Evolutionary conservation across 2,113 vertebrate species (phyloP).

Genomic region (Coptodon rendalli): DNA sequence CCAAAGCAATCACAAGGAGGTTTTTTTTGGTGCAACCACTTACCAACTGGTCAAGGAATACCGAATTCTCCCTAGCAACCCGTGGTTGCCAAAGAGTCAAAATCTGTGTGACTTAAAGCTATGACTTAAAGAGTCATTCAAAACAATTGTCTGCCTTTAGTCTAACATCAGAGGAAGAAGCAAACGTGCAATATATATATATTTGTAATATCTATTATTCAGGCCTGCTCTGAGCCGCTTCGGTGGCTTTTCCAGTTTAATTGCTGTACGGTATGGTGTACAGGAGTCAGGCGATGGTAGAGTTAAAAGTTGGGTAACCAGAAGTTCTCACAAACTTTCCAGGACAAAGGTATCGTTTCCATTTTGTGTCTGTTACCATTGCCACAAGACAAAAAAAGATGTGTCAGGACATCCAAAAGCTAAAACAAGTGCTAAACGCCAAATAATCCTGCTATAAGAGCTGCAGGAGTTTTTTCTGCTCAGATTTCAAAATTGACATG

Average conservation of each 20-base stretch:
- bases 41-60: not conserved
- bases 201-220: not conserved
- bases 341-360: not conserved
- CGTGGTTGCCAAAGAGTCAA: not conserved
- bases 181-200: not conserved
- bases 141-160: not conserved
- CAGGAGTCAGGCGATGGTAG: not conserved
- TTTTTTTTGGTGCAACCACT: fast-evolving
- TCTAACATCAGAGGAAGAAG: not conserved
- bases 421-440: not conserved
- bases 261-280: not conserved
- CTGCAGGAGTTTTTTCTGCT: not conserved
- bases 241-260: not conserved
- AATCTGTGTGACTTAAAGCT: not conserved
- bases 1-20: not conserved
- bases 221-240: not conserved
- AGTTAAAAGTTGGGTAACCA: not conserved
- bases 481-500: not conserved
- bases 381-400: not conserved
- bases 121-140: not conserved
- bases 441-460: not conserved
- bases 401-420: not conserved
- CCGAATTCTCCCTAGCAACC: not conserved
- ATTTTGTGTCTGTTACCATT: not conserved
- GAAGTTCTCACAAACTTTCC: not conserved